Evolutionary conservation across 2,888 invertebrate genomes (phyloP).

Genomic region (Protophormia terraenovae): DNA sequence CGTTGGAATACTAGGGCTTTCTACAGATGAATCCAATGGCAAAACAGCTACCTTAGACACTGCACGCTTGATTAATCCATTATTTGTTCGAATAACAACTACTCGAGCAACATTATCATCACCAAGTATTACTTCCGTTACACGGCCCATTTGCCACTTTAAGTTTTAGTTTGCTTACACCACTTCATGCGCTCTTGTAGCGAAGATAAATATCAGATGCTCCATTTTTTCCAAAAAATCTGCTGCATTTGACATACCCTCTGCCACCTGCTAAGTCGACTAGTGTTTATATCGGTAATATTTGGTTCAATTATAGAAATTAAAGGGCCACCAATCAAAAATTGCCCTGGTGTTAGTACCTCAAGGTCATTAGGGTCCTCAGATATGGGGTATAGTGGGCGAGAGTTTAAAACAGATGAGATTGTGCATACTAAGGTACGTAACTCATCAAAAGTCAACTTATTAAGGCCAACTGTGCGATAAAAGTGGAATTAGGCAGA

Average conservation of each 20-base stretch:
- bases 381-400: slow-evolving; percentile 32
- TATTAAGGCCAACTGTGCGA: slow-evolving; percentile 41
- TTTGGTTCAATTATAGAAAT: too few relatives aligned
- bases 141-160: slow-evolving; percentile 66
- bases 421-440: slow-evolving; percentile 62
- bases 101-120: slow-evolving; percentile 56
- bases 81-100: slow-evolving; percentile 45
- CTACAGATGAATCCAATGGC: slow-evolving; percentile 42
- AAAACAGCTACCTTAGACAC: slow-evolving; percentile 56
- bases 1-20: slow-evolving; percentile 60
- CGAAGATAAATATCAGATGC: slow-evolving; percentile 42
- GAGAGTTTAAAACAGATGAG: slow-evolving; percentile 56
- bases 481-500: slow-evolving; percentile 53
- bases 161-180: slow-evolving; percentile 49
- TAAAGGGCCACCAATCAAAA: slow-evolving; percentile 3
- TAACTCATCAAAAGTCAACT: slow-evolving; percentile 52
- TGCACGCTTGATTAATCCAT: slow-evolving; percentile 47
- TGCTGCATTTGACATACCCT: slow-evolving; percentile 53
- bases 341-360: slow-evolving; percentile 3
- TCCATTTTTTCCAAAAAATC: slow-evolving; percentile 62
- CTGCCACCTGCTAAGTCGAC: slow-evolving; percentile 9
- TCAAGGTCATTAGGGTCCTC: neutral
- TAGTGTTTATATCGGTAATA: neutral
- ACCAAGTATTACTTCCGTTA: slow-evolving; percentile 41
- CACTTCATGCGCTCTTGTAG: slow-evolving; percentile 66